phyloP scores from a whole-genome alignment of 2,888 invertebrate species.

The Drosophila mimica region DNA sequence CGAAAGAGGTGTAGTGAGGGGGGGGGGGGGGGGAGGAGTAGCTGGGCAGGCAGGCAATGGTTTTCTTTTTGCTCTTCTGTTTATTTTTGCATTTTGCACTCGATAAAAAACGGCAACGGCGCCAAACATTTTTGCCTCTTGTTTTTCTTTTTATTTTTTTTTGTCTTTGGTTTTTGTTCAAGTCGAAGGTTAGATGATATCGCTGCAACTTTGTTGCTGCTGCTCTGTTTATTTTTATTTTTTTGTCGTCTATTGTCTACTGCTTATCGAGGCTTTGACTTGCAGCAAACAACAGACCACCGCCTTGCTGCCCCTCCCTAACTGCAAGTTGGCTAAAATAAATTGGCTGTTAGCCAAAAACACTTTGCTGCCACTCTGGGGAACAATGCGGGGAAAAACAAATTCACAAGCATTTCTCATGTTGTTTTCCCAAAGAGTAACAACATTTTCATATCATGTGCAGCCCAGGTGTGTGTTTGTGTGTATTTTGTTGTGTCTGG shows the following conservation, averaged over 20 bases:
- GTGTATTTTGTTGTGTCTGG: constrained; percentile 13
- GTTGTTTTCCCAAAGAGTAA: constrained; percentile 29
- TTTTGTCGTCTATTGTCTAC: constrained; percentile 47
- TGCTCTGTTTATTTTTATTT: constrained; percentile 10
- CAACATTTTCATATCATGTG: constrained; percentile 43
- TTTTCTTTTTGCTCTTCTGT: neutral
- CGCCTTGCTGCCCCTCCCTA: neutral
- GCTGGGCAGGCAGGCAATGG: constrained; percentile 1
- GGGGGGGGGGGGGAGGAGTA: no score
- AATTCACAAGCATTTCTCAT: constrained; percentile 30
- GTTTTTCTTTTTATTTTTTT: constrained; percentile 6
- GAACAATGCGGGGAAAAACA: constrained; percentile 33
- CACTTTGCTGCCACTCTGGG: constrained; percentile 40
- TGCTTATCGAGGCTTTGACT: constrained; percentile 67
- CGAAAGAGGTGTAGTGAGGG: neutral
- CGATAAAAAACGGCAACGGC: constrained; percentile 62
- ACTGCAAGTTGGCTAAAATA: constrained; percentile 57
- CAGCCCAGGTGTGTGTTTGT: constrained; percentile 2
- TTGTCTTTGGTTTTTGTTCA: constrained; percentile 36
- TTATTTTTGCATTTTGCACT: constrained; percentile 62
- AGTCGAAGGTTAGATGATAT: constrained; percentile 80
- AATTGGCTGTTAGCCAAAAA: constrained; percentile 69
- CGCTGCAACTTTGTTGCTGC: constrained; percentile 35
- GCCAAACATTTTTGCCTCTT: constrained; percentile 18
- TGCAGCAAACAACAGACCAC: neutral